Evolutionary conservation across 35 echinoderm and acorn worm genomes (phyloP).

Genomic region (Apostichopus californicus): DNA sequence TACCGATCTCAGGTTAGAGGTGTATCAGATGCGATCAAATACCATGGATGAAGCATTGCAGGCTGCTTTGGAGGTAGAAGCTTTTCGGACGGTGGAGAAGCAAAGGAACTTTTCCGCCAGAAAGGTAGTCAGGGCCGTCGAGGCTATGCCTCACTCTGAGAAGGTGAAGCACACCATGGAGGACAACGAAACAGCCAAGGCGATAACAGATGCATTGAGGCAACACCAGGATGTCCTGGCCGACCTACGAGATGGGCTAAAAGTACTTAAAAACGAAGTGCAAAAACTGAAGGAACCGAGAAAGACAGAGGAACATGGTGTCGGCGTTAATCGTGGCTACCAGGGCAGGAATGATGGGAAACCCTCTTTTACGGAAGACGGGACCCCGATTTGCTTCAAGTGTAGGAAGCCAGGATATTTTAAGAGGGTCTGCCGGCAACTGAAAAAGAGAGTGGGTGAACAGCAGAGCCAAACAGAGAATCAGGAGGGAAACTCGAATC

Average conservation of each 20-base stretch:
- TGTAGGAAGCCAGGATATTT: slow-evolving; percentile 41
- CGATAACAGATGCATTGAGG: too few relatives aligned
- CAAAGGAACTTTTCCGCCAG: slow-evolving; percentile 35
- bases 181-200: too few relatives aligned
- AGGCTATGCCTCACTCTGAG: neutral
- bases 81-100: slow-evolving; percentile 31
- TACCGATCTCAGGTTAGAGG: slow-evolving; percentile 15
- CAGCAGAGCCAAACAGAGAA: neutral
- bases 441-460: neutral
- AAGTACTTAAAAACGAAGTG: neutral
- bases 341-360: neutral
- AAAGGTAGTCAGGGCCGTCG: neutral
- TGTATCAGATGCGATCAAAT: slow-evolving; percentile 48
- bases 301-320: too few relatives aligned
- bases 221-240: too few relatives aligned
- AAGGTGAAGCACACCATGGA: too few relatives aligned
- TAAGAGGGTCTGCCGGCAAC: slow-evolving; percentile 22
- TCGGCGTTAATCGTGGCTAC: neutral
- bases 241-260: neutral
- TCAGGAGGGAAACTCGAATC: neutral
- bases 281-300: neutral
- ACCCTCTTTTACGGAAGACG: slow-evolving; percentile 22
- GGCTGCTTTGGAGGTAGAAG: slow-evolving; percentile 38
- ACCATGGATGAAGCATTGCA: slow-evolving; percentile 31
- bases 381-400: slow-evolving; percentile 29